Base-by-base conservation (phyloP, 2,888 invertebrate species). In the Encarsia formosa region DNA sequence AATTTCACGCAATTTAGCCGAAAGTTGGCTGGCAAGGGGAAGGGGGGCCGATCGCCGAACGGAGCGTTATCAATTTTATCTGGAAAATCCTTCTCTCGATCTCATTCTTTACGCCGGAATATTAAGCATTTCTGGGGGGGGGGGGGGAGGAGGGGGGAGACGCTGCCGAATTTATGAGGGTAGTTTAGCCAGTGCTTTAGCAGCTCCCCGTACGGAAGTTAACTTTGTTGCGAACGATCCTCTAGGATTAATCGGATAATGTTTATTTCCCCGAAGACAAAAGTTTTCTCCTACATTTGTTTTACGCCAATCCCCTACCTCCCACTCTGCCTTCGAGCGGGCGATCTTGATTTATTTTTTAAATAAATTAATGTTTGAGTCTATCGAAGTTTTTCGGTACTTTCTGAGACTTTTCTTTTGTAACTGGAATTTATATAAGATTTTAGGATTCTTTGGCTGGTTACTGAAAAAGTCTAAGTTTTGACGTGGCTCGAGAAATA, bases 231-330 rank as follows among this genome's bases (percentile, higher is more conserved):
- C 41, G 19, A 31, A n/a, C n/a, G n/a, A 40, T 43, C 26, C 16
- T 4, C 44, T 15, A 41, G 45, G 41, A 54, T 49, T 46, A 50
- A 54, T 54, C 42, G 42, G n/a, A 32, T 31, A 38, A 50, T 54
- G 54, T 50, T 54, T 46, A 46, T 50, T 54, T 54, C 46, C 54
- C 49, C 38, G 46, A 26, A 46, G 49, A 54, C 49, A 42, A 49
- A 49, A 49, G 32, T 50, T 50, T 42, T 31, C 26, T 19, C 18
- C 16, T 15, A 39, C 11, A 11, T 26, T 26, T 26, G 11, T 32
- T 52, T n/a, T n/a, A n/a, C n/a, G n/a, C n/a, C n/a, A n/a, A n/a
- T n/a, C n/a, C n/a, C n/a, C n/a, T n/a, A n/a, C n/a, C n/a, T n/a
- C n/a, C n/a, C n/a, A n/a, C n/a, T n/a, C n/a, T n/a, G n/a, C n/a